These are phyloP conservation scores for Ctenosaura bakeri DNA, from an alignment of 2,797 vertebrate genomes.

Conservation along the genomic window DNA sequence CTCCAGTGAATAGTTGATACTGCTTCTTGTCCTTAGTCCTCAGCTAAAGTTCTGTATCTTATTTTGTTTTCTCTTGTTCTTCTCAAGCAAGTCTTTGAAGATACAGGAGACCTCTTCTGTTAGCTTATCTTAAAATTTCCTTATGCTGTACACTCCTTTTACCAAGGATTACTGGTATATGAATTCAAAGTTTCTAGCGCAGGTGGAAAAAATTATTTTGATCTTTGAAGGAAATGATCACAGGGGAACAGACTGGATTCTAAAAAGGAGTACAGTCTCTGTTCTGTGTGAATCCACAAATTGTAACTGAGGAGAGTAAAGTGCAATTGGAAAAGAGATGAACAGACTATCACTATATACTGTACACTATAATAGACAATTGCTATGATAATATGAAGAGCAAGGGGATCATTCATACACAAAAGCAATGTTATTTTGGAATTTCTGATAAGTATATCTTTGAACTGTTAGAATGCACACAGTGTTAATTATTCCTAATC, in stretches of 20 bases:
- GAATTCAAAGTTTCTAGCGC: background rate
- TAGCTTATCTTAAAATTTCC: background rate
- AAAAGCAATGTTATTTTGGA: background rate
- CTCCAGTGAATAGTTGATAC: background rate
- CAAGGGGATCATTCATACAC: background rate
- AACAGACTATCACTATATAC: background rate
- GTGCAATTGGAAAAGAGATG: background rate
- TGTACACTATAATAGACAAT: too few relatives aligned
- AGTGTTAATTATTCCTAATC: background rate
- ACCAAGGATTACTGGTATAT: background rate
- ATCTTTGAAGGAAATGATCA: background rate
- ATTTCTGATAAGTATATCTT: background rate
- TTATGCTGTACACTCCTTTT: background rate
- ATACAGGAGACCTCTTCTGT: background rate
- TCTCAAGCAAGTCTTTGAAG: background rate
- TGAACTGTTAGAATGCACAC: background rate
- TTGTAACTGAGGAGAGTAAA: background rate
- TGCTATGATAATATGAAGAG: background rate
- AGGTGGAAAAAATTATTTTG: background rate
- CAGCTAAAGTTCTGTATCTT: background rate
- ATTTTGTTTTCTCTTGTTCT: background rate
- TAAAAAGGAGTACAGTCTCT: background rate
- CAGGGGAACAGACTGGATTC: background rate
- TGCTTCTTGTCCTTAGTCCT: background rate
- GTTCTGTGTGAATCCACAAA: background rate